Evolutionary conservation across 2,797 vertebrate genomes (phyloP).

Genomic region (Anguilla anguilla): DNA sequence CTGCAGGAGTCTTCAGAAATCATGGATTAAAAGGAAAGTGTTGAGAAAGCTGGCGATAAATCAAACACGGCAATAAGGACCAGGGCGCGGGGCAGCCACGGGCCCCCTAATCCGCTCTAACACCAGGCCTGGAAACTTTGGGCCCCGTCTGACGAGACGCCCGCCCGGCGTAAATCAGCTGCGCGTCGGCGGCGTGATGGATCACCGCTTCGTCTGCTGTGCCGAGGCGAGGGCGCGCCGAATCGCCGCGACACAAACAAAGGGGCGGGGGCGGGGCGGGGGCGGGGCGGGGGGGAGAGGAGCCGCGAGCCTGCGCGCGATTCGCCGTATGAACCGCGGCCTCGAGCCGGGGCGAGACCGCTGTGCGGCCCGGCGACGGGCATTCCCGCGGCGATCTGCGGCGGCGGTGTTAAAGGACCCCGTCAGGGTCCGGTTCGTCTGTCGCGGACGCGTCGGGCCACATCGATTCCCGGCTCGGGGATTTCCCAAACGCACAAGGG

Average conservation of each 20-base stretch:
- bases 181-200: neutral
- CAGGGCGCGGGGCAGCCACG: neutral
- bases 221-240: neutral
- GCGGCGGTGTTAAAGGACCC: neutral
- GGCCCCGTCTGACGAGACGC: neutral
- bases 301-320: neutral
- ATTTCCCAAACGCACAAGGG: neutral
- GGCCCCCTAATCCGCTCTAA: neutral
- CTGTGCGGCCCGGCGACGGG: neutral
- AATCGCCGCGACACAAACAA: neutral
- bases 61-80: neutral
- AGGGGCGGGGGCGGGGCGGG: neutral
- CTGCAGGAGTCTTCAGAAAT: neutral
- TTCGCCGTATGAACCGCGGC: neutral
- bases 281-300: neutral
- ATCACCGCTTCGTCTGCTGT: neutral
- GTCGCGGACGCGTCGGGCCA: neutral
- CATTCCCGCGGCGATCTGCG: neutral
- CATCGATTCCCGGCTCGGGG: neutral
- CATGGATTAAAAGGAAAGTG: neutral
- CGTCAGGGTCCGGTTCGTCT: slow-evolving; percentile 6
- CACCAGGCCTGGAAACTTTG: neutral
- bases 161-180: neutral
- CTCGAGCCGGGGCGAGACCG: neutral
- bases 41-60: neutral